A percentile compares a stretch with the other conserved stretches of the same genome.
phyloP scores from a whole-genome alignment of 1,140 invertebrate genomes.

The Brachionus plicatilis region DNA sequence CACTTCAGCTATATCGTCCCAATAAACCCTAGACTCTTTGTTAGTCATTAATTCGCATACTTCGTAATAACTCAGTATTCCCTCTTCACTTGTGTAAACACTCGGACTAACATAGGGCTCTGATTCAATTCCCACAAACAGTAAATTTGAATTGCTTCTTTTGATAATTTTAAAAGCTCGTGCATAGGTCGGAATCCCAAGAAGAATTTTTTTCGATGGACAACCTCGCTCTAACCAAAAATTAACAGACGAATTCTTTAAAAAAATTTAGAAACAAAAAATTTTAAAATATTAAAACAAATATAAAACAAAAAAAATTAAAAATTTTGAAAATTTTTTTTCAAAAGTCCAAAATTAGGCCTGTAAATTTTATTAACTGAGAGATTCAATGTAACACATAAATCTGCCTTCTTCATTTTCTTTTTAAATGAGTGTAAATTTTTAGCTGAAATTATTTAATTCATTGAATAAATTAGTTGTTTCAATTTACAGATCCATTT shows the following conservation, averaged over 20 bases:
- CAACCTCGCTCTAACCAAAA: slow-evolving; percentile 76
- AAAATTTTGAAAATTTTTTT: no score
- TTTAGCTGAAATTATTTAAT: no score
- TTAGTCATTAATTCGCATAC: slow-evolving; percentile 48
- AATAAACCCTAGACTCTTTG: slow-evolving; percentile 32
- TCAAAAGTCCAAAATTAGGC: no score
- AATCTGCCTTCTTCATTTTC: no score
- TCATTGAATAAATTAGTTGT: no score
- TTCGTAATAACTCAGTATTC: slow-evolving; percentile 50
- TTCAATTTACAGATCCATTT: no score
- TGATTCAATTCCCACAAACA: slow-evolving; percentile 37
- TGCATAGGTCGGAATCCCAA: slow-evolving; percentile 93
- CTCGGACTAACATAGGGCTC: slow-evolving; percentile 41
- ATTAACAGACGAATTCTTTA: slow-evolving; percentile 58
- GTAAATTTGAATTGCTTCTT: slow-evolving; percentile 9
- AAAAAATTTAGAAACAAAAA: background rate
- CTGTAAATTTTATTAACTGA: no score
- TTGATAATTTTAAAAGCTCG: slow-evolving; percentile 18
- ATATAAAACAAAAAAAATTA: no score
- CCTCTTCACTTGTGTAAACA: slow-evolving; percentile 45
- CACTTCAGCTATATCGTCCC: slow-evolving; percentile 27
- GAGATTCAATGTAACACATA: no score
- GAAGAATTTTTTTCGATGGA: slow-evolving; percentile 88
- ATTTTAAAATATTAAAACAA: background rate
- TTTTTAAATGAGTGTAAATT: no score